Conservation (phyloP, 2,797 vertebrate genomes). For the Myotis myotis region DNA sequence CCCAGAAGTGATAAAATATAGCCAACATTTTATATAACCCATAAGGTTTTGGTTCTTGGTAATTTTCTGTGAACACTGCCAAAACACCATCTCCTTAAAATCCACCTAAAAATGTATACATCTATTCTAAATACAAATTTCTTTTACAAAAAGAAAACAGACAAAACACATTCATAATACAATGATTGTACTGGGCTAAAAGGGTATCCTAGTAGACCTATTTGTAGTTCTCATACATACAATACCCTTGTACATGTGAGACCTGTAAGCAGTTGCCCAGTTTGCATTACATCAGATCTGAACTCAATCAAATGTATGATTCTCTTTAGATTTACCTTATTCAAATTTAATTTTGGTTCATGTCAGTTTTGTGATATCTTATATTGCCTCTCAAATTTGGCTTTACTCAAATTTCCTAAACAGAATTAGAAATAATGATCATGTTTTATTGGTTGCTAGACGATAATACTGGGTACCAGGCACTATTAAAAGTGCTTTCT, state of each 20-base stretch:
- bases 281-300: not conserved
- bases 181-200: not conserved
- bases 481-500: not conserved
- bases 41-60: not conserved
- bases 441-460: constrained; percentile 24
- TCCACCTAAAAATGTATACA: constrained; percentile 21
- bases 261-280: not conserved
- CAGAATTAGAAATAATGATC: constrained; percentile 44
- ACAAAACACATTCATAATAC: constrained; percentile 27
- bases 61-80: not conserved
- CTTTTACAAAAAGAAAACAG: not conserved
- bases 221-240: not conserved
- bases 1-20: not conserved
- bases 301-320: constrained; percentile 42
- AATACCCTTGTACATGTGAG: not conserved
- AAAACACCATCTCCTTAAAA: constrained; percentile 42
- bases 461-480: not conserved
- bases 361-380: not conserved
- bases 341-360: constrained; percentile 55
- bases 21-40: constrained; percentile 33
- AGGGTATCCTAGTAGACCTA: not conserved
- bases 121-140: constrained; percentile 30
- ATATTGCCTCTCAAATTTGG: constrained; percentile 29
- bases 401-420: constrained; percentile 48
- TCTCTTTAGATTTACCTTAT: constrained; percentile 45